phyloP scores from a whole-genome alignment of 2,113 vertebrate species.

The Chamaea fasciata region DNA sequence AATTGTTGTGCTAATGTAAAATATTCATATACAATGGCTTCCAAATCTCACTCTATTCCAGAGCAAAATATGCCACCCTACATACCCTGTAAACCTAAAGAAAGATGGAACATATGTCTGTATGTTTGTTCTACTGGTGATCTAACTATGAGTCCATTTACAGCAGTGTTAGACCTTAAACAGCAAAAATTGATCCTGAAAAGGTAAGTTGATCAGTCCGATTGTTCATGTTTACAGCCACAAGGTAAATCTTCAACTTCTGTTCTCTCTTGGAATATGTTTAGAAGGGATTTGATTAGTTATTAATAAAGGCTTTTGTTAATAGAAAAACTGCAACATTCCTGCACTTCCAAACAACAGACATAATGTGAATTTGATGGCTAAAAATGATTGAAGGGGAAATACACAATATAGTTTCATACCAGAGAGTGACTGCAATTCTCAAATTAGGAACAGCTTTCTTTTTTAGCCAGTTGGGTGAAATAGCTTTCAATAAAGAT shows the following conservation, averaged over 20 bases:
- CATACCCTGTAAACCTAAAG: background rate
- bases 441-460: background rate
- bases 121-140: background rate
- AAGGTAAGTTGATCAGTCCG: background rate
- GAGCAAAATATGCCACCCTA: background rate
- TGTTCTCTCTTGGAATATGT: background rate
- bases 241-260: background rate
- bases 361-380: background rate
- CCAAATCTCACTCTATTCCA: background rate
- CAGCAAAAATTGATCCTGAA: background rate
- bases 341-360: background rate
- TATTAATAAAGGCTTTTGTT: background rate
- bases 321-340: background rate
- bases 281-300: background rate
- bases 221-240: background rate
- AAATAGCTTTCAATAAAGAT: background rate
- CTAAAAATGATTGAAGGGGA: background rate
- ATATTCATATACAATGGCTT: background rate
- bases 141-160: background rate
- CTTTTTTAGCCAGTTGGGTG: background rate
- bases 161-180: background rate
- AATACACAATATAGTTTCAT: background rate
- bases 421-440: background rate
- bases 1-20: background rate
- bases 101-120: background rate